Conservation (phyloP, 23 tunicate species). For the Styela plicata region DNA sequence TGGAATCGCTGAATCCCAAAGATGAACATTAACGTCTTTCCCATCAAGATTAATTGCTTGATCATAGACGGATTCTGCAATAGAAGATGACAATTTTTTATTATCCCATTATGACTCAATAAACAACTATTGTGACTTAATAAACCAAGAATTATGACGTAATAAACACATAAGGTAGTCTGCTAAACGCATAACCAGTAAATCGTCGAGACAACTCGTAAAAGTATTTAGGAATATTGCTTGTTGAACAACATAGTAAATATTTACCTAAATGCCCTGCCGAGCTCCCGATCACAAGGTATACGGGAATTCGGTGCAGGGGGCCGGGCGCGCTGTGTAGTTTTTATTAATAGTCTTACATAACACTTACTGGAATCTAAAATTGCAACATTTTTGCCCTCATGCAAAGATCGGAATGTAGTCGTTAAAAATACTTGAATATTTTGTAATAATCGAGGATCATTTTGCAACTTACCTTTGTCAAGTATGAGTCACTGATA, state of each 20-base stretch:
- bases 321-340: not conserved
- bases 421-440: too few species aligned
- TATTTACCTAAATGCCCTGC: not conserved
- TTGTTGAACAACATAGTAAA: not conserved
- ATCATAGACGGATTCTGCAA: slow-evolving; percentile 30
- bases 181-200: not conserved
- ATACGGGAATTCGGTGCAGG: not conserved
- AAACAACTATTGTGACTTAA: too few species aligned
- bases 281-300: not conserved
- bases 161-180: not conserved
- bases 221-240: not conserved
- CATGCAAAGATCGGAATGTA: not conserved
- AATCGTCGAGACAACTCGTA: not conserved
- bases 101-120: not conserved
- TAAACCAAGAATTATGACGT: too few species aligned
- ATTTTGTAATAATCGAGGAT: too few species aligned
- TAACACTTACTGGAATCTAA: not conserved
- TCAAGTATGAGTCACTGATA: too few species aligned
- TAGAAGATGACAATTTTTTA: not conserved
- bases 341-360: not conserved
- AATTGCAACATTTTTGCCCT: not conserved
- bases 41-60: slow-evolving; percentile 19
- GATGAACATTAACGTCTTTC: slow-evolving; percentile 19
- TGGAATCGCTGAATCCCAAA: slow-evolving; percentile 24
- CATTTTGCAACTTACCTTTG: too few species aligned